phyloP scores from a whole-genome alignment of 2,113 vertebrate species.

The Mesembrinibis cayennensis region DNA sequence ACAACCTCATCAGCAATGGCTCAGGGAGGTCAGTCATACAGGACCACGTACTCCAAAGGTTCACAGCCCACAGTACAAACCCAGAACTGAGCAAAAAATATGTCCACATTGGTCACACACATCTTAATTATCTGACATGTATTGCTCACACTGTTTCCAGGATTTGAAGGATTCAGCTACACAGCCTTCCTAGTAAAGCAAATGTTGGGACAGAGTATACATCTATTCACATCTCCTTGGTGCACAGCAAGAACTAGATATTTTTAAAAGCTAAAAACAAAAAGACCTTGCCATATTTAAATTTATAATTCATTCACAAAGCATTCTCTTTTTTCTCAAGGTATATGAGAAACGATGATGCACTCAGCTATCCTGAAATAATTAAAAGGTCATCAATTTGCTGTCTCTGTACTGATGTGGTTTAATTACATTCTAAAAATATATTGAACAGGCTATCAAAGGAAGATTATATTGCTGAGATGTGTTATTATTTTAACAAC shows the following conservation, averaged over 20 bases:
- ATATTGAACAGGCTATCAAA: slow-evolving; percentile 81
- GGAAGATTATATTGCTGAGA: slow-evolving; percentile 68
- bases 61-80: not conserved
- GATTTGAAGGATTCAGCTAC: not conserved
- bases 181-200: not conserved
- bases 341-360: slow-evolving; percentile 75
- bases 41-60: not conserved
- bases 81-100: not conserved
- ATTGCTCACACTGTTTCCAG: not conserved
- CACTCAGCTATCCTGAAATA: slow-evolving; percentile 84
- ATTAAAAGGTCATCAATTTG: slow-evolving; percentile 91
- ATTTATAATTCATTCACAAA: not conserved
- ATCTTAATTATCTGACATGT: not conserved
- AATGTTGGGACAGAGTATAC: not conserved
- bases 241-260: not conserved
- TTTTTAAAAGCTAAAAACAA: not conserved
- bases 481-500: slow-evolving; percentile 72
- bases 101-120: not conserved
- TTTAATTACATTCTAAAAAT: slow-evolving; percentile 92
- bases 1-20: not conserved
- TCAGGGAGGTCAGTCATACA: not conserved
- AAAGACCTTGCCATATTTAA: not conserved
- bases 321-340: not conserved
- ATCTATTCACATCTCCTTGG: not conserved
- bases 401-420: slow-evolving; percentile 75